Percentiles rank a stretch among this genome's conserved stretches.
Evolutionary conservation across 2,113 vertebrate genomes (phyloP).

Genomic region (Phainopepla nitens): DNA sequence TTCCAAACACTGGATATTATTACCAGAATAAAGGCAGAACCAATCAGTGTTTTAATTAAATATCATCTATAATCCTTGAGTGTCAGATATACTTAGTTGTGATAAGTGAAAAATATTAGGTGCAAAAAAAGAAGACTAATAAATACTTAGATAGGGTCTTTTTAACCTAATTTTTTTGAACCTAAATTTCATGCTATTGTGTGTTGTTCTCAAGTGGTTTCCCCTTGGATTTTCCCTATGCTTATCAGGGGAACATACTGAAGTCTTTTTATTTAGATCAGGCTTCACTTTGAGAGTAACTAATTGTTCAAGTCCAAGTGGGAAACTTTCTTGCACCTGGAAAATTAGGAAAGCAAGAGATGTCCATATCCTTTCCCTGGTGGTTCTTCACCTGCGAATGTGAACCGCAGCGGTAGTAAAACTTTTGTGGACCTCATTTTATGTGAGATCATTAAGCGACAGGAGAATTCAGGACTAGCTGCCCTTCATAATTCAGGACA

Average conservation of each 20-base stretch:
- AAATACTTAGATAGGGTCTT: background rate
- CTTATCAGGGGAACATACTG: background rate
- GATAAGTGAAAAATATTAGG: background rate
- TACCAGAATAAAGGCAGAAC: background rate
- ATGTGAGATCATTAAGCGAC: conserved; percentile 74
- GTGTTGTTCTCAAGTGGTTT: background rate
- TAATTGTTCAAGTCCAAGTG: conserved; percentile 41
- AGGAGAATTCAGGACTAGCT: conserved; percentile 69
- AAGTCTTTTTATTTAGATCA: conserved; percentile 18
- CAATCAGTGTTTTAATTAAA: background rate
- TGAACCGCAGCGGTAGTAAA: conserved; percentile 61
- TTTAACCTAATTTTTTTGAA: background rate
- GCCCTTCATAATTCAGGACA: conserved; percentile 72
- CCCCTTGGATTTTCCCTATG: background rate
- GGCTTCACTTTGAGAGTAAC: conserved; percentile 4
- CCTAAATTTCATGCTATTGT: background rate
- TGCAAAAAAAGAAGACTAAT: background rate
- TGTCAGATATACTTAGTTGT: background rate
- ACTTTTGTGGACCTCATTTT: conserved; percentile 71
- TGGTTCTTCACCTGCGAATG: conserved; percentile 69
- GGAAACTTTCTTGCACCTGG: conserved; percentile 52
- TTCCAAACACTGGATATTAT: background rate
- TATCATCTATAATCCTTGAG: background rate
- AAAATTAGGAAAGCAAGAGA: conserved; percentile 53
- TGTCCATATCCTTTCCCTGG: conserved; percentile 65